These are phyloP conservation scores for Xyrauchen texanus DNA, from an alignment of 2,113 vertebrate species.

Conservation along the genomic window DNA sequence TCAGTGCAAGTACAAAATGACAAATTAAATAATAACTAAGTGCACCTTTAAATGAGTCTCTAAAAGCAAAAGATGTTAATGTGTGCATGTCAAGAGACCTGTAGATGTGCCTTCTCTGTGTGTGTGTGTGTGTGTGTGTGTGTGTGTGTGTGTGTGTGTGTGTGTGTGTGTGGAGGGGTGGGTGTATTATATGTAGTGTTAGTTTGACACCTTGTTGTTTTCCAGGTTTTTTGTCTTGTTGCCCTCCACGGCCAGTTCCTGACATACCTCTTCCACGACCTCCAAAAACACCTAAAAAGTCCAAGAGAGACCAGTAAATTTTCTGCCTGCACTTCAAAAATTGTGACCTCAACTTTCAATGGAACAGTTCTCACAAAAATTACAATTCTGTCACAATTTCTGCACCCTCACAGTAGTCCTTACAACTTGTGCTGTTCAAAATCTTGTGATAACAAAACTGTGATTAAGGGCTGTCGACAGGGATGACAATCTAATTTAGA, in stretches of 20 bases:
- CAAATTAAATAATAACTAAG: too few species aligned
- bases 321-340: neutral
- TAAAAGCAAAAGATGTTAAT: neutral
- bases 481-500: too few species aligned
- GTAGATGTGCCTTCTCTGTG: constrained; percentile 3
- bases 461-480: too few species aligned
- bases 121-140: too few species aligned
- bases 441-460: too few species aligned
- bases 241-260: constrained; percentile 79
- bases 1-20: too few species aligned
- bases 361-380: too few species aligned
- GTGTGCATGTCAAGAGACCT: neutral
- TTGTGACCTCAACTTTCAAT: neutral
- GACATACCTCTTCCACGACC: constrained; percentile 85
- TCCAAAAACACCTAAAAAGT: constrained; percentile 85
- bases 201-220: constrained; percentile 84
- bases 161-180: too few species aligned
- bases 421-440: too few species aligned
- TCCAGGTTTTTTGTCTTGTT: constrained; percentile 87
- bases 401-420: too few species aligned
- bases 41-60: neutral
- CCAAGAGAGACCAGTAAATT: neutral
- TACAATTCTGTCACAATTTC: too few species aligned
- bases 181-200: constrained; percentile 11
- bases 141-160: too few species aligned